Evolutionary conservation across 2,888 invertebrate genomes (phyloP).

Genomic region (Venusia cambrica): DNA sequence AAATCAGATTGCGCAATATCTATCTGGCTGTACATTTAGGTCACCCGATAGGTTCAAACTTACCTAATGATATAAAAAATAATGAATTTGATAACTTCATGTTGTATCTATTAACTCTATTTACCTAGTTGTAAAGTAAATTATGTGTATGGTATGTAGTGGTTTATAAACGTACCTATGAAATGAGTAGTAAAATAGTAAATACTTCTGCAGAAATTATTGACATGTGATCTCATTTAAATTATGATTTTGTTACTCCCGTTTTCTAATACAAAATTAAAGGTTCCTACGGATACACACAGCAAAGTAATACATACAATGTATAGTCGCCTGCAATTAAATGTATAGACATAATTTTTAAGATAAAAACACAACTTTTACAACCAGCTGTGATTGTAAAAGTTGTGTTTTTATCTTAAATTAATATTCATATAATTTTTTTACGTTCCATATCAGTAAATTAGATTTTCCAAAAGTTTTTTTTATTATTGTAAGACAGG

Average conservation of each 20-base stretch:
- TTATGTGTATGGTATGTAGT: constrained; percentile 12
- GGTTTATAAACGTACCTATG: constrained; percentile 9
- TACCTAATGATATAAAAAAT: constrained; percentile 4
- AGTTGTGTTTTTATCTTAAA: too few relatives aligned
- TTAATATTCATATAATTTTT: too few relatives aligned
- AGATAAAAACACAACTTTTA: too few relatives aligned
- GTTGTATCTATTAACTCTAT: constrained; percentile 17
- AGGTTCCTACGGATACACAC: constrained; percentile 12
- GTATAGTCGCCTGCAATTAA: too few relatives aligned
- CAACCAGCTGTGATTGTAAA: too few relatives aligned
- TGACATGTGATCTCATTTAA: constrained; percentile 22
- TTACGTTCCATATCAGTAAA: too few relatives aligned
- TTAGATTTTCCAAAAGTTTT: too few relatives aligned
- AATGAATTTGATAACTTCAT: constrained; percentile 11
- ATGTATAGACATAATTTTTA: too few relatives aligned
- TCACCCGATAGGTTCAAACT: too few relatives aligned
- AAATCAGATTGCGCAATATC: too few relatives aligned
- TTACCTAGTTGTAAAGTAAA: constrained; percentile 11
- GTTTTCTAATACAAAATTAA: constrained; percentile 4
- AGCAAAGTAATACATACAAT: constrained; percentile 1
- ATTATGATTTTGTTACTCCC: constrained; percentile 12
- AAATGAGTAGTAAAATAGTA: constrained; percentile 3
- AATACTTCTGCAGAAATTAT: constrained; percentile 14
- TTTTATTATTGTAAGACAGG: too few relatives aligned
- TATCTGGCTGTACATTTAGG: too few relatives aligned